Percentiles rank a stretch among this genome's conserved stretches.
phyloP scores from a whole-genome alignment of 2,797 vertebrate species.

The Melopsittacus undulatus region DNA sequence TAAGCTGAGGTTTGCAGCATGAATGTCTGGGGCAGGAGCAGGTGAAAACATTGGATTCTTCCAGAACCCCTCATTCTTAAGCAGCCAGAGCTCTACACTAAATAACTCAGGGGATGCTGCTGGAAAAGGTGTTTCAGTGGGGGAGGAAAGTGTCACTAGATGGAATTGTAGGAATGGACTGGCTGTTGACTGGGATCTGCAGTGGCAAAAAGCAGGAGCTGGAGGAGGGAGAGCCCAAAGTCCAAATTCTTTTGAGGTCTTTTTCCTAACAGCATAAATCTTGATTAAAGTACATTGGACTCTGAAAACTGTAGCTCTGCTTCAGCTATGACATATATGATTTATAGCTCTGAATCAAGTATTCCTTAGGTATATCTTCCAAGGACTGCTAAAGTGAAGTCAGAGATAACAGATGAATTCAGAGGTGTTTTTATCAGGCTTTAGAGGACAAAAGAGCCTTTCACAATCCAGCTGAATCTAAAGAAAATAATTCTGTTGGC shows the following conservation, averaged over 20 bases:
- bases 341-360: constrained; percentile 6
- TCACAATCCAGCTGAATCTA: background rate
- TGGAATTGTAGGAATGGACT: background rate
- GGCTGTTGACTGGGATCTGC: background rate
- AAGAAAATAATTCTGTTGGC: background rate
- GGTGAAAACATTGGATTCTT: background rate
- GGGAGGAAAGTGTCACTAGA: background rate
- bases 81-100: background rate
- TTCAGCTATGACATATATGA: background rate
- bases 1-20: background rate
- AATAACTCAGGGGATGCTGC: background rate
- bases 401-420: background rate
- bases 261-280: background rate
- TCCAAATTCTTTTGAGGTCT: background rate
- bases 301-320: constrained; percentile 7
- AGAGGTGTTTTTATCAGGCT: background rate
- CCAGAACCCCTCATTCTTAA: background rate
- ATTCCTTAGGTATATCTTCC: background rate
- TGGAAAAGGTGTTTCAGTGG: background rate
- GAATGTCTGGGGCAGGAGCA: background rate
- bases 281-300: background rate
- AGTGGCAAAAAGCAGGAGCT: background rate
- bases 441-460: background rate
- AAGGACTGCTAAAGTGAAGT: constrained; percentile 18
- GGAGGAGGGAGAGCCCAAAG: background rate